phyloP scores from a whole-genome alignment of 2,888 invertebrate species.

The Corythucha ciliata region DNA sequence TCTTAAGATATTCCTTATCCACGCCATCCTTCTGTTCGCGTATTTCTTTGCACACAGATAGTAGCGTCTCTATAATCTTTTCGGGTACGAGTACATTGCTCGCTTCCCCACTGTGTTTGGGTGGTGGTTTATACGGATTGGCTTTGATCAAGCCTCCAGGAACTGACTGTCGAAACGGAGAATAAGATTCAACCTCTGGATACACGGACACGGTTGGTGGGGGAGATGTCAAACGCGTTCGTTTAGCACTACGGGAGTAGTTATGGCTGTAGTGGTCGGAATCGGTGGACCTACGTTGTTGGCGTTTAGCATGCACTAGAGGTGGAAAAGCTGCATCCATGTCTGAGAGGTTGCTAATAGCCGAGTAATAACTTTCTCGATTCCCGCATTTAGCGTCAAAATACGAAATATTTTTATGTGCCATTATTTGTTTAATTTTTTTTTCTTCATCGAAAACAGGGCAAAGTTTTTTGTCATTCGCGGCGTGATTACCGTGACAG shows the following conservation, averaged over 20 bases:
- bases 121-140: no score
- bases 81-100: no score
- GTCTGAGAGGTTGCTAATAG: constrained; percentile 1
- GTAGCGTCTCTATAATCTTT: no score
- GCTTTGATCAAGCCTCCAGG: no score
- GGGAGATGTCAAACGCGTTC: constrained; percentile 23
- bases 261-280: no score
- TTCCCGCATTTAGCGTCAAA: constrained; percentile 1
- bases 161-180: no score
- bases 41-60: no score
- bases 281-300: constrained; percentile 23
- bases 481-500: constrained; percentile 3
- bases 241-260: constrained; percentile 23
- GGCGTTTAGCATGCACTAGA: background rate
- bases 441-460: background rate
- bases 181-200: no score
- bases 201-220: no score
- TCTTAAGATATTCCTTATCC: no score
- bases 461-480: background rate
- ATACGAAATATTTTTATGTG: constrained; percentile 3
- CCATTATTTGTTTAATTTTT: background rate
- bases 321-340: constrained; percentile 2
- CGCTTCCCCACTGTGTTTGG: no score
- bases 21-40: no score
- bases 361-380: background rate